These are phyloP conservation scores for Lasioglossum malachurum DNA, from an alignment of 2,888 invertebrate genomes.

Conservation along the genomic window DNA sequence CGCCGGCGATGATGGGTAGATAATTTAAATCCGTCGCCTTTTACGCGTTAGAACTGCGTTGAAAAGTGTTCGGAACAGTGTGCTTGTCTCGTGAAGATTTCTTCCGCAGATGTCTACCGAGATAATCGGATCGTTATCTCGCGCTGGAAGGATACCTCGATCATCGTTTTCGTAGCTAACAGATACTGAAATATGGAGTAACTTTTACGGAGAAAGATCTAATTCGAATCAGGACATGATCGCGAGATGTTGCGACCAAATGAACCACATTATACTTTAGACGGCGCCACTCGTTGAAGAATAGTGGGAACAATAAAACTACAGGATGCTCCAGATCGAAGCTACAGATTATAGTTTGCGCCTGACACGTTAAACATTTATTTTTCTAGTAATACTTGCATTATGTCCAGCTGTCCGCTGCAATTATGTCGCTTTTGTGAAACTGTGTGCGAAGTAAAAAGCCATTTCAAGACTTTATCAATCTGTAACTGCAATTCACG, in stretches of 20 bases:
- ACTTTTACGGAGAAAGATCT: background rate
- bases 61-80: background rate
- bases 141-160: background rate
- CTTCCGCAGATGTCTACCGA: background rate
- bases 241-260: background rate
- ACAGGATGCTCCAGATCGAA: background rate
- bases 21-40: background rate
- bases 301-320: background rate
- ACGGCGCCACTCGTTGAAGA: background rate
- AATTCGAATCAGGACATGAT: background rate
- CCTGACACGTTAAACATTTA: background rate
- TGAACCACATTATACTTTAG: background rate
- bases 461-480: background rate
- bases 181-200: background rate
- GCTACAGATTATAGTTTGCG: background rate
- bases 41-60: background rate
- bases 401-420: background rate
- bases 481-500: background rate
- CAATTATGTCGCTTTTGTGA: background rate
- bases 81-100: background rate
- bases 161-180: background rate
- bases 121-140: slow-evolving; percentile 1
- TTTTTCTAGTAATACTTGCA: background rate
- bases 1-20: background rate
- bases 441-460: too few species aligned